Evolutionary conservation across 2,113 vertebrate species (phyloP), one percentile per base, ranked within the genome.

Genomic region (Pygoscelis adeliae): DNA sequence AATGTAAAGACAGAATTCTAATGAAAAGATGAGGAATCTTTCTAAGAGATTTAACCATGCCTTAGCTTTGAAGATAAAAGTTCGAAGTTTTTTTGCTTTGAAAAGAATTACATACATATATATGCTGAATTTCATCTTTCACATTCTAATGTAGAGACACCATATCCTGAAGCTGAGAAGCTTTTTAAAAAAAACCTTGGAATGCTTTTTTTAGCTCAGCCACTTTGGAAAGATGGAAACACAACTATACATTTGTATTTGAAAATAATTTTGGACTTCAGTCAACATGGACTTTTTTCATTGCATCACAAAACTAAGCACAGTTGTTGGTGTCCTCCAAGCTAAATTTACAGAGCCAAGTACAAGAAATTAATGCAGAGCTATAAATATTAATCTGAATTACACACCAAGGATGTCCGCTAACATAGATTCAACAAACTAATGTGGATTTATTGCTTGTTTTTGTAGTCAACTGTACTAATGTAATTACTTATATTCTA

Each of bases 311-410:
- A 80, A 96, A 71, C 83, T 56, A 73, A 63, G 49, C 72, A 93
- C 56, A 96, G 81, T 97, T 96, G 55, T 89, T 86, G 44, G 83
- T 97, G 94, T 96, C 76, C 92, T 96, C 76, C 90, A 76, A 80
- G 50, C 56, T 81, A 92, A 74, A 93, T 96, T 97, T 93, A 72
- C 58, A 95, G 87, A 97, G 63, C 83, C 53, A 92, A 72, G 53
- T 73, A 93, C 8, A 69, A 61, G 65, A 93, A 95, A 96, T 94
- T 89, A 71, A 81, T 55, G 71, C 76, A 95, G 95, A 70, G 63
- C 77, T 97, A 95, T 95, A 96, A 98, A 98, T 97, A 98, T 95
- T 97, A 94, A 96, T 97, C 76, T 96, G 93, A 97, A 47, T 69
- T 89, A 87, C 72, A 90, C 89, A 94, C 53, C 90, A 97, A 95